These are phyloP conservation scores for Ichneumoninae sp. DNA, from an alignment of 2,888 invertebrate species.

Conservation along the genomic window DNA sequence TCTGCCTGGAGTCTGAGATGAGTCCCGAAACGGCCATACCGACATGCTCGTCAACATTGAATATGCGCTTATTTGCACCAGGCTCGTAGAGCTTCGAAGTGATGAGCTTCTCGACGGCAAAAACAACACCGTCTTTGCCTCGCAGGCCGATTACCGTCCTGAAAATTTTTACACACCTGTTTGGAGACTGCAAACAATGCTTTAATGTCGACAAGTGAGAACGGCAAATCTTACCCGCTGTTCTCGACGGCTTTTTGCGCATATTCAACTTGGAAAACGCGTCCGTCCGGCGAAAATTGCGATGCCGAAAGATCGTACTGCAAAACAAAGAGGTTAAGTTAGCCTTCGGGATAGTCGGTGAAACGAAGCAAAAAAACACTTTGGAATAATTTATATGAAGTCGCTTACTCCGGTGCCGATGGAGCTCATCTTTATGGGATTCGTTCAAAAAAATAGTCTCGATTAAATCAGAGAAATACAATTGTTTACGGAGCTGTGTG, in stretches of 20 bases:
- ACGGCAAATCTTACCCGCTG: constrained; percentile 88
- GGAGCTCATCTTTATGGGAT: constrained; percentile 91
- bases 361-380: constrained; percentile 67
- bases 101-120: constrained; percentile 98
- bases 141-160: constrained; percentile 96
- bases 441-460: constrained; percentile 44
- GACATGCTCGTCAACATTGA: constrained; percentile 96
- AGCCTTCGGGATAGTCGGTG: constrained; percentile 56
- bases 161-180: constrained; percentile 65
- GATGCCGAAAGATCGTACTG: constrained; percentile 99
- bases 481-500: constrained; percentile 71
- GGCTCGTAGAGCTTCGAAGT: constrained; percentile 97
- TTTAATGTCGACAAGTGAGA: constrained; percentile 3
- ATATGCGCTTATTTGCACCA: constrained; percentile 96
- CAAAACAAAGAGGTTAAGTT: constrained; percentile 81
- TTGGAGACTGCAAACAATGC: constrained; percentile 31
- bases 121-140: constrained; percentile 98
- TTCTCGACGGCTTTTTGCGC: constrained; percentile 99
- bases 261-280: constrained; percentile 99
- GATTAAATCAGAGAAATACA: constrained; percentile 53
- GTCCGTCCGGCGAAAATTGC: constrained; percentile 99
- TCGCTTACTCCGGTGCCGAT: constrained; percentile 96
- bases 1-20: constrained; percentile 96
- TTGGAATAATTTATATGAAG: constrained; percentile 22
- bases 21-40: constrained; percentile 97